A percentile compares a stretch with the other conserved stretches of the same genome.
phyloP scores from a whole-genome alignment of 2,797 vertebrate species.

The Anabacerthia variegaticeps region DNA sequence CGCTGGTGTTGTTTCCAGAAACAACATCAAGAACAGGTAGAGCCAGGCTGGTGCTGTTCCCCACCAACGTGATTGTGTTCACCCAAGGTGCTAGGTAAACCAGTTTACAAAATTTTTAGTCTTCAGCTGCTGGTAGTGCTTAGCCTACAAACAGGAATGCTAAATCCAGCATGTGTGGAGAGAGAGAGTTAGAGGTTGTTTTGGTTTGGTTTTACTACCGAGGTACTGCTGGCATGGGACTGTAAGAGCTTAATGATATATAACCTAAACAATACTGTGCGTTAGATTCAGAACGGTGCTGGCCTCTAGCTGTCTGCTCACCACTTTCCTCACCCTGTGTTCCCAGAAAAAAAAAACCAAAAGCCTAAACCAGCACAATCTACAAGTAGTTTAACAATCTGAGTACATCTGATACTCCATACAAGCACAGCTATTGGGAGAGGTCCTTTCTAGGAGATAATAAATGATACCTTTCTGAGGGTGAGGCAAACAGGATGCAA shows the following conservation, averaged over 20 bases:
- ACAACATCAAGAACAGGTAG: conserved; percentile 8
- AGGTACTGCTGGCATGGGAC: neutral
- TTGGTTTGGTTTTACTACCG: neutral
- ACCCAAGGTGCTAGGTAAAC: neutral
- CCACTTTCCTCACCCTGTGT: neutral
- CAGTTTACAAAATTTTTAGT: neutral
- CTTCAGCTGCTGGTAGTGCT: neutral
- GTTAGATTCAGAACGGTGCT: neutral
- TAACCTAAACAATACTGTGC: neutral
- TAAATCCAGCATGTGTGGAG: neutral
- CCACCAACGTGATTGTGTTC: neutral
- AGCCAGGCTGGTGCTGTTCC: neutral
- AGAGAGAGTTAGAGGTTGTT: neutral
- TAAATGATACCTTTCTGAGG: neutral
- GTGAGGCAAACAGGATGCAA: conserved; percentile 4
- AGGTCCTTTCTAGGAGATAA: neutral
- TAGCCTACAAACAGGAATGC: neutral
- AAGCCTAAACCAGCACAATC: neutral
- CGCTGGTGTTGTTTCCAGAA: conserved; percentile 10
- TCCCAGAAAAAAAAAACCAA: neutral
- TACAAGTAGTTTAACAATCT: neutral
- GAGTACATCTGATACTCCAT: neutral
- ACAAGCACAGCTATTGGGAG: neutral
- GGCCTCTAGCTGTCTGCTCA: neutral
- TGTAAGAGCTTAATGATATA: neutral